These are phyloP conservation scores for Phalacrocorax brasilianus DNA, from an alignment of 2,113 vertebrate species.

Conservation along the genomic window DNA sequence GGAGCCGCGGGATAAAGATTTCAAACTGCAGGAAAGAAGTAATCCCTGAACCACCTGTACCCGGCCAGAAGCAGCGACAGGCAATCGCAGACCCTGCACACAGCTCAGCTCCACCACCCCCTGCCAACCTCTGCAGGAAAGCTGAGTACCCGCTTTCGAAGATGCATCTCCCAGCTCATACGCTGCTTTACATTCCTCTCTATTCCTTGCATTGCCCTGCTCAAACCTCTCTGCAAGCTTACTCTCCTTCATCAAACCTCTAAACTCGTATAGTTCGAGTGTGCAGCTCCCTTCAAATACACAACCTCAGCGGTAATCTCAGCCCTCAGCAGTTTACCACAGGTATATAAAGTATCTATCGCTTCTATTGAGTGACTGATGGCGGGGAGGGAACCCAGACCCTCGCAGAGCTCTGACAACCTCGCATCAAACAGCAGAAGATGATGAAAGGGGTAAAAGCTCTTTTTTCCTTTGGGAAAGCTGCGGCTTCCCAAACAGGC, in stretches of 20 bases:
- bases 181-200: not conserved
- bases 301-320: not conserved
- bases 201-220: not conserved
- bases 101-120: not conserved
- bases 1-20: not conserved
- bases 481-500: not conserved
- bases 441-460: not conserved
- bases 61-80: not conserved
- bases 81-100: accelerated
- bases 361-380: accelerated
- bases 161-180: not conserved
- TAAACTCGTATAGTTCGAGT: not conserved
- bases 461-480: not conserved
- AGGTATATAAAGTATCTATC: not conserved
- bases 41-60: not conserved
- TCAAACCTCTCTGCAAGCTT: not conserved
- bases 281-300: not conserved
- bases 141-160: not conserved
- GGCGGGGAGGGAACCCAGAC: not conserved
- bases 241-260: not conserved
- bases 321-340: not conserved
- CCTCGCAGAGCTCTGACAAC: not conserved
- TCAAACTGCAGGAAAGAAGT: not conserved
- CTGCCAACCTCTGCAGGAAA: not conserved
- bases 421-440: not conserved